A percentile compares a stretch with the other conserved stretches of the same genome.
These are phyloP conservation scores for Pedicia rivosa DNA, from an alignment of 2,888 invertebrate species.

Conservation along the genomic window DNA sequence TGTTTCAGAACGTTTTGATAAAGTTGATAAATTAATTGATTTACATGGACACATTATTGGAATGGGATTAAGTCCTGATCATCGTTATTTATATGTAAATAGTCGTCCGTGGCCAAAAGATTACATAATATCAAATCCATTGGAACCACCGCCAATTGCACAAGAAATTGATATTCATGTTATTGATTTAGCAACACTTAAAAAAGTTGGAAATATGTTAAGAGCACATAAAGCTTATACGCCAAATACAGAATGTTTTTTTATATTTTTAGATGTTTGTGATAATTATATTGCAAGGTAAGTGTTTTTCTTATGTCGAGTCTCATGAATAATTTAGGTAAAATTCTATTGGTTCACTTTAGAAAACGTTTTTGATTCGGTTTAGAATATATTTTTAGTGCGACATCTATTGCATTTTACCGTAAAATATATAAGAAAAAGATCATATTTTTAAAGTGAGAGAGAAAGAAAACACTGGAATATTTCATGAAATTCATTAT, in stretches of 20 bases:
- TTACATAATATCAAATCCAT: conserved; percentile 54
- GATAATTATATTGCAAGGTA: conserved; percentile 72
- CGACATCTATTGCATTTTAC: no score
- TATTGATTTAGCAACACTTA: conserved; percentile 59
- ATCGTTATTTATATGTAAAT: conserved; percentile 69
- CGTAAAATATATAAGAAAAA: no score
- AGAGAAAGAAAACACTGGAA: no score
- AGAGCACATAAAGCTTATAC: conserved; percentile 69
- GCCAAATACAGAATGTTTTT: conserved; percentile 71
- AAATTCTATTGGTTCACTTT: no score
- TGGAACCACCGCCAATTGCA: conserved; percentile 69
- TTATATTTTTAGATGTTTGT: conserved; percentile 70
- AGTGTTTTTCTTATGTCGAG: conserved; percentile 12
- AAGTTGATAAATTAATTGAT: conserved; percentile 65
- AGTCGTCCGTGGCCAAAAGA: conserved; percentile 68
- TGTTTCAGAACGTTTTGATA: conserved; percentile 52
- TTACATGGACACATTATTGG: conserved; percentile 76
- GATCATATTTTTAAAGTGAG: no score
- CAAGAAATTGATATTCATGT: conserved; percentile 79
- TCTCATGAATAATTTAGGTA: no score
- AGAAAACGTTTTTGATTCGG: no score
- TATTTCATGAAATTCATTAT: not conserved
- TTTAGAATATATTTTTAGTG: no score
- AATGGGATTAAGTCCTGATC: conserved; percentile 72
- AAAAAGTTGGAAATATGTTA: conserved; percentile 61